Percentiles rank a stretch among this genome's conserved stretches.
These are phyloP conservation scores for Sylvilagus bachmani DNA, from an alignment of 2,113 vertebrate species.

Conservation along the genomic window DNA sequence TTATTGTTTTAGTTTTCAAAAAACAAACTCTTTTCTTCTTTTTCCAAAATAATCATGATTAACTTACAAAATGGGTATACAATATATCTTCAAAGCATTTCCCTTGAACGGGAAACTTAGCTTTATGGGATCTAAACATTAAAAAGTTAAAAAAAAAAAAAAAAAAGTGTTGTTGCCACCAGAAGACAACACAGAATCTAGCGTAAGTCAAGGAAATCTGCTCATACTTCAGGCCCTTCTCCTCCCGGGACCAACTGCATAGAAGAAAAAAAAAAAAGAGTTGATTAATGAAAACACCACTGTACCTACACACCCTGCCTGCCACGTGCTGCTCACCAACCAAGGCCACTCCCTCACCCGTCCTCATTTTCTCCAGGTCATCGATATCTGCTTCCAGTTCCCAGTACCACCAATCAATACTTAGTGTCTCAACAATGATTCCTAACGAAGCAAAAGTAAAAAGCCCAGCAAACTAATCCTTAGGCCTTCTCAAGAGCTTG, in stretches of 20 bases:
- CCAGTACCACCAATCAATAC: not conserved
- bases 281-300: not conserved
- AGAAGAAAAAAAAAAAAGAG: conserved; percentile 45
- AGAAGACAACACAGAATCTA: conserved; percentile 64
- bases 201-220: conserved; percentile 54
- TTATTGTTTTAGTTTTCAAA: conserved; percentile 82
- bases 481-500: not conserved
- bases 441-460: not conserved
- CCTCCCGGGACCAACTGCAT: conserved; percentile 97
- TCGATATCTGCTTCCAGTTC: not conserved
- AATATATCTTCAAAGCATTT: conserved; percentile 73
- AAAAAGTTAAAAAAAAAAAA: conserved; percentile 57
- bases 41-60: conserved; percentile 80
- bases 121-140: conserved; percentile 70
- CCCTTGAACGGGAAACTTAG: conserved; percentile 76
- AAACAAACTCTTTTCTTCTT: conserved; percentile 46
- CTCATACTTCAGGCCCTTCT: conserved; percentile 97
- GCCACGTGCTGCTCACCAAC: not conserved
- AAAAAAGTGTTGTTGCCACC: conserved; percentile 40
- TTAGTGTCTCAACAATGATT: conserved; percentile 32
- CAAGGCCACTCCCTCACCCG: not conserved
- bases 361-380: not conserved
- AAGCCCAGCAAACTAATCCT: conserved; percentile 30
- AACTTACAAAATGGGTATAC: conserved; percentile 79
- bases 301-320: not conserved